Percentiles rank a stretch among this genome's conserved stretches.
These are phyloP conservation scores for Carduelis carduelis DNA, from an alignment of 2,797 vertebrate genomes.

Conservation along the genomic window DNA sequence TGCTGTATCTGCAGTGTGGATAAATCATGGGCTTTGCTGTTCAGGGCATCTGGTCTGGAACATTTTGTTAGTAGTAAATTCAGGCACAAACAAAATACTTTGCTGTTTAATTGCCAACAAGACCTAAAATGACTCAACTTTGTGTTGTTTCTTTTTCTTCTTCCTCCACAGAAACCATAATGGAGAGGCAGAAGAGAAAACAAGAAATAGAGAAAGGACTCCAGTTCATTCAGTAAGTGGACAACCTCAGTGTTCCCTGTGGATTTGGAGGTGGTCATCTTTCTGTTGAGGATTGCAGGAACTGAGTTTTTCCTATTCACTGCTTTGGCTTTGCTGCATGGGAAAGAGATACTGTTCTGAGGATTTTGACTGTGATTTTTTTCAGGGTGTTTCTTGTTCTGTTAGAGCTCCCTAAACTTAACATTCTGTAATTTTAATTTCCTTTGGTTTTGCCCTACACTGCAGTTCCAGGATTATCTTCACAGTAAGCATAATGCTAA, in stretches of 20 bases:
- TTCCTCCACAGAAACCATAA: constrained; percentile 77
- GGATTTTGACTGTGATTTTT: not conserved
- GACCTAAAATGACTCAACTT: constrained; percentile 25
- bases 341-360: not conserved
- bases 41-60: constrained; percentile 23
- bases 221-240: constrained; percentile 96
- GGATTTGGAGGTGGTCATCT: not conserved
- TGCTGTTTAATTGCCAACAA: constrained; percentile 12
- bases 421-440: not conserved
- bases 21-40: not conserved
- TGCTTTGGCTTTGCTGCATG: not conserved
- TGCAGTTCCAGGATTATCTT: not conserved
- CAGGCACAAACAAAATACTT: not conserved
- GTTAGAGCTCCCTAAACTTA: not conserved
- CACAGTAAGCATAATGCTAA: not conserved
- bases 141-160: not conserved
- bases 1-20: not conserved
- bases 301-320: not conserved
- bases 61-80: constrained; percentile 49
- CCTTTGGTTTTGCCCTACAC: not conserved
- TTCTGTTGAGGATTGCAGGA: not conserved
- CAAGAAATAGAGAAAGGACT: constrained; percentile 97
- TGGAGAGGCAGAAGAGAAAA: constrained; percentile 91
- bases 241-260: not conserved
- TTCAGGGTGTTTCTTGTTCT: not conserved